Conservation (phyloP, 2,797 vertebrate genomes). For the Podargus strigoides region DNA sequence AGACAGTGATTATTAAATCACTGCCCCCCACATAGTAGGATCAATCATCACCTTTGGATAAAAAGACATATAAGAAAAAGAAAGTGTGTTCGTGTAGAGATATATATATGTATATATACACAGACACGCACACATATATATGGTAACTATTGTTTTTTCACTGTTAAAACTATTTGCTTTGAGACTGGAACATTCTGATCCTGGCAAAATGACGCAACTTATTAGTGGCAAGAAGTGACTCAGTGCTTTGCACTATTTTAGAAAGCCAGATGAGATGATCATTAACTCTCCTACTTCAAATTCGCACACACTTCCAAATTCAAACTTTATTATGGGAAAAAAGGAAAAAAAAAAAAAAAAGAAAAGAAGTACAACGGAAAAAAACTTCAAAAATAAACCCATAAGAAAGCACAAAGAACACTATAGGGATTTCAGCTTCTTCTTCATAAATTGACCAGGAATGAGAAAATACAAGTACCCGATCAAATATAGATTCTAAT, state of each 20-base stretch:
- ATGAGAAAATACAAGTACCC: background rate
- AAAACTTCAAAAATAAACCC: slow-evolving; percentile 41
- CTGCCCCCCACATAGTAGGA: background rate
- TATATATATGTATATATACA: background rate
- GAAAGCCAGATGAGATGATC: slow-evolving; percentile 11
- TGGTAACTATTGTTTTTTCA: slow-evolving; percentile 8
- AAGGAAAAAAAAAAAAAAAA: background rate
- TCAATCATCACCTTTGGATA: background rate
- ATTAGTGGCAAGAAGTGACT: slow-evolving; percentile 49
- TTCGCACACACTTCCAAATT: background rate
- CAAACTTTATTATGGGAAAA: slow-evolving; percentile 53
- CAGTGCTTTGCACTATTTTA: slow-evolving; percentile 53
- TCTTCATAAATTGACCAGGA: background rate
- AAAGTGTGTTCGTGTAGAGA: fast-evolving
- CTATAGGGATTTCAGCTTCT: background rate
- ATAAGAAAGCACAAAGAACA: background rate
- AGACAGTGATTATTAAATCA: background rate
- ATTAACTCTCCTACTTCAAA: slow-evolving; percentile 34
- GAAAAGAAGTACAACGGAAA: slow-evolving; percentile 31
- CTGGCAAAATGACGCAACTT: slow-evolving; percentile 45
- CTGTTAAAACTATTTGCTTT: slow-evolving; percentile 39
- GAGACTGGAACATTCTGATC: slow-evolving; percentile 59
- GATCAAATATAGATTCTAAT: background rate
- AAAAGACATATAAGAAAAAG: background rate
- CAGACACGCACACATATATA: background rate